phyloP scores from a whole-genome alignment of 2,113 vertebrate genomes.

The Dipodomys spectabilis region DNA sequence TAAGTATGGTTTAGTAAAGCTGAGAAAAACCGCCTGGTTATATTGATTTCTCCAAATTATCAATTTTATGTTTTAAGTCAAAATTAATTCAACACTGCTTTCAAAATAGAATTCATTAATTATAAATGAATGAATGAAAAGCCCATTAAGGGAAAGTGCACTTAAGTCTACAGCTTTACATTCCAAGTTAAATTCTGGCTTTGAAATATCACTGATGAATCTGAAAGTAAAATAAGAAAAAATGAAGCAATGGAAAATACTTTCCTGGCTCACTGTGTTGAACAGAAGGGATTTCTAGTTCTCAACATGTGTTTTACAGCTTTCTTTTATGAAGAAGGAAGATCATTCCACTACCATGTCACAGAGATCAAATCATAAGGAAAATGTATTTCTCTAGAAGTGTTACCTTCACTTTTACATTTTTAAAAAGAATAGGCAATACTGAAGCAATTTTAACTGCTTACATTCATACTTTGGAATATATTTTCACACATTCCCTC shows the following conservation, averaged over 20 bases:
- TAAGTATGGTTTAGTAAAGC: background rate
- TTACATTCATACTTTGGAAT: background rate
- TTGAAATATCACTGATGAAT: constrained; percentile 68
- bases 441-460: background rate
- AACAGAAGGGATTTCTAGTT: constrained; percentile 73
- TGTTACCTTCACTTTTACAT: constrained; percentile 10
- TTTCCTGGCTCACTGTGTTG: constrained; percentile 27
- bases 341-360: constrained; percentile 41
- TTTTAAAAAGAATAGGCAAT: constrained; percentile 2
- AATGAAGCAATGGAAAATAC: constrained; percentile 75
- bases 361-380: constrained; percentile 19
- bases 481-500: background rate
- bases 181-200: constrained; percentile 68
- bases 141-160: constrained; percentile 48
- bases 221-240: constrained; percentile 80
- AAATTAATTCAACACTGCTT: constrained; percentile 59
- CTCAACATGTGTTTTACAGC: constrained; percentile 76
- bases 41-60: constrained; percentile 45
- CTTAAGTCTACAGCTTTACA: constrained; percentile 50
- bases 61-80: constrained; percentile 49
- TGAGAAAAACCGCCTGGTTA: constrained; percentile 13
- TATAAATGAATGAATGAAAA: background rate
- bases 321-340: constrained; percentile 68
- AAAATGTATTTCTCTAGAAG: constrained; percentile 45
- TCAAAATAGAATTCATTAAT: constrained; percentile 48